phyloP scores from a whole-genome alignment of 2,888 invertebrate species.

The Lasioglossum pauxillum region DNA sequence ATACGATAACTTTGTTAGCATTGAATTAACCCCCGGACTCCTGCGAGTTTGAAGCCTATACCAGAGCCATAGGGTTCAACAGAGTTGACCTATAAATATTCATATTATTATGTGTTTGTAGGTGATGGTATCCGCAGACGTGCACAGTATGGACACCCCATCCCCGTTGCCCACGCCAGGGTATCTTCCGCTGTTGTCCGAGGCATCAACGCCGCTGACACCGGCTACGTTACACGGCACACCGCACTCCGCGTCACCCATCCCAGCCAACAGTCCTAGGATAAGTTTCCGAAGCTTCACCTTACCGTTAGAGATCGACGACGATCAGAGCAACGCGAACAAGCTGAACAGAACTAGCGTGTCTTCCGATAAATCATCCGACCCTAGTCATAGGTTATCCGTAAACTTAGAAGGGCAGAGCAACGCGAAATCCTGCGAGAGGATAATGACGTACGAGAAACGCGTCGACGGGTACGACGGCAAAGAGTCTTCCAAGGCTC shows the following conservation, averaged over 20 bases:
- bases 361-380: constrained; percentile 77
- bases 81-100: neutral
- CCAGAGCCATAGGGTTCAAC: too few relatives aligned
- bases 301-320: constrained; percentile 80
- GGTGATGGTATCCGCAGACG: constrained; percentile 84
- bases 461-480: constrained; percentile 61
- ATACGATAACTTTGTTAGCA: neutral
- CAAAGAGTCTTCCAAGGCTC: constrained; percentile 63
- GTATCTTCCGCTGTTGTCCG: constrained; percentile 81
- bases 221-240: constrained; percentile 80
- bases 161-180: constrained; percentile 83
- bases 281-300: constrained; percentile 83
- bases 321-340: constrained; percentile 68
- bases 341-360: constrained; percentile 71
- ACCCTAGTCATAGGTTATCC: constrained; percentile 81
- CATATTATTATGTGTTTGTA: constrained; percentile 51
- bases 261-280: constrained; percentile 80
- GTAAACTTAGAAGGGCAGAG: constrained; percentile 72
- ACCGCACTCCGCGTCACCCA: constrained; percentile 78
- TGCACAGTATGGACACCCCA: constrained; percentile 83
- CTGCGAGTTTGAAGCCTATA: too few relatives aligned
- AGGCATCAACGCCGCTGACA: constrained; percentile 82
- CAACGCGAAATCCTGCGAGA: constrained; percentile 74
- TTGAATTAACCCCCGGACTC: too few relatives aligned
- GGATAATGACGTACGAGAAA: constrained; percentile 73